phyloP scores from a whole-genome alignment of 1,140 invertebrate genomes.

The Chironomus tepperi region DNA sequence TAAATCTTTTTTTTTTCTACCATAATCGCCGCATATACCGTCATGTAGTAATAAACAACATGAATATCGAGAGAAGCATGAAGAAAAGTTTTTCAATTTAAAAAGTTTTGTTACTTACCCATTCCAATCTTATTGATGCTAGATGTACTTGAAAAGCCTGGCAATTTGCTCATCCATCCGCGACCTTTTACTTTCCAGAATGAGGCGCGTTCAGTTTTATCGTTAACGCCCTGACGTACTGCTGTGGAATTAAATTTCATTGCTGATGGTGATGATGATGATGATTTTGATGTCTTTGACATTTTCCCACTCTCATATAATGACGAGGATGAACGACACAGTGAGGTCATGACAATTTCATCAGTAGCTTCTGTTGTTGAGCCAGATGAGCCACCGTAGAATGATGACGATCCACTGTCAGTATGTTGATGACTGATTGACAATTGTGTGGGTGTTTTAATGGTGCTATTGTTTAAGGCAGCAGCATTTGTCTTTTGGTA shows the following conservation, averaged over 20 bases:
- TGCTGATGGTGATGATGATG: constrained; percentile 1
- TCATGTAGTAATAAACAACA: neutral
- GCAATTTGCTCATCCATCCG: neutral
- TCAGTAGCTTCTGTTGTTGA: neutral
- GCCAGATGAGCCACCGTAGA: neutral
- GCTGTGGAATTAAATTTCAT: neutral
- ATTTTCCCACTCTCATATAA: constrained; percentile 12
- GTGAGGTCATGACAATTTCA: neutral
- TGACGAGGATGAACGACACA: constrained; percentile 17
- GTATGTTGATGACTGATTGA: constrained; percentile 7
- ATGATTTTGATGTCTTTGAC: neutral
- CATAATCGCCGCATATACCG: neutral
- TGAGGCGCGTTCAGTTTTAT: neutral
- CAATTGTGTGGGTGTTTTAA: neutral
- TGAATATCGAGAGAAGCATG: neutral
- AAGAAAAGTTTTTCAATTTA: constrained; percentile 20
- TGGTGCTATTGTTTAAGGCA: neutral
- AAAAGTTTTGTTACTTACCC: neutral
- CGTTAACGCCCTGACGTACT: neutral
- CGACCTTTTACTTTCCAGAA: neutral
- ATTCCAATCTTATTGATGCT: constrained; percentile 15
- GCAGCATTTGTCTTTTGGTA: constrained; percentile 41
- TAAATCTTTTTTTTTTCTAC: neutral
- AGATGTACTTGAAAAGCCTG: neutral
- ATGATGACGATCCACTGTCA: constrained; percentile 16